Conservation (phyloP, 2,888 invertebrate species). For the Pimpla rufipes region DNA sequence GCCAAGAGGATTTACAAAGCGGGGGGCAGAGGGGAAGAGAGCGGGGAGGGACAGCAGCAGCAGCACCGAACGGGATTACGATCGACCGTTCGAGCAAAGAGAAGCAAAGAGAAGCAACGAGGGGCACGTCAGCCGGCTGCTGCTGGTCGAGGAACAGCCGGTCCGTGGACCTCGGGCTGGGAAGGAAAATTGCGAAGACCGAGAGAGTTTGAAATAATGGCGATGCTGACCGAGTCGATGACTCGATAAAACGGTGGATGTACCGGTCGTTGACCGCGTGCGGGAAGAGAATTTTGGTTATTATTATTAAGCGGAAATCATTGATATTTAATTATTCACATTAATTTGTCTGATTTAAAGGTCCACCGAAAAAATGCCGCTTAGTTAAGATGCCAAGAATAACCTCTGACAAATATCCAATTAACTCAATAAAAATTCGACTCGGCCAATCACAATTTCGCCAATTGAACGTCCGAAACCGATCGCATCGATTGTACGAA, state of each 20-base stretch:
- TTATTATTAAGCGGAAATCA: too few relatives aligned
- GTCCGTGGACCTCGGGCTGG: not conserved
- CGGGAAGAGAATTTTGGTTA: too few relatives aligned
- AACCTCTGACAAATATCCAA: not conserved
- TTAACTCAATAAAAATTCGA: not conserved
- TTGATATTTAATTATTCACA: too few relatives aligned
- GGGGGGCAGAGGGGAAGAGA: conserved; percentile 14
- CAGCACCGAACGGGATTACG: conserved; percentile 60
- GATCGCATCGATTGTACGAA: too few relatives aligned
- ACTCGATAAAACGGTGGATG: not conserved
- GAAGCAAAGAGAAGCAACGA: too few relatives aligned
- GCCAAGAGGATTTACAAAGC: conserved; percentile 51
- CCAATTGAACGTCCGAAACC: not conserved
- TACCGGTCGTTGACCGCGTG: not conserved
- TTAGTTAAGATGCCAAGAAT: not conserved
- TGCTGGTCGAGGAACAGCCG: conserved; percentile 1
- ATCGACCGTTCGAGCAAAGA: conserved; percentile 26
- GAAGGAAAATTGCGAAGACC: not conserved
- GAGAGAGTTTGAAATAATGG: not conserved
- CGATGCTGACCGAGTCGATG: not conserved
- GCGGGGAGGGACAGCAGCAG: conserved; percentile 13
- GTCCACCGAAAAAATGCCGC: not conserved
- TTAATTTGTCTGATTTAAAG: not conserved
- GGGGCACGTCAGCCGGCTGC: conserved; percentile 3
- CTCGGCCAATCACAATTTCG: not conserved